Evolutionary conservation across 2,113 vertebrate genomes (phyloP), one percentile per base, ranked within the genome.

Genomic region (Chloropsis cyanopogon): DNA sequence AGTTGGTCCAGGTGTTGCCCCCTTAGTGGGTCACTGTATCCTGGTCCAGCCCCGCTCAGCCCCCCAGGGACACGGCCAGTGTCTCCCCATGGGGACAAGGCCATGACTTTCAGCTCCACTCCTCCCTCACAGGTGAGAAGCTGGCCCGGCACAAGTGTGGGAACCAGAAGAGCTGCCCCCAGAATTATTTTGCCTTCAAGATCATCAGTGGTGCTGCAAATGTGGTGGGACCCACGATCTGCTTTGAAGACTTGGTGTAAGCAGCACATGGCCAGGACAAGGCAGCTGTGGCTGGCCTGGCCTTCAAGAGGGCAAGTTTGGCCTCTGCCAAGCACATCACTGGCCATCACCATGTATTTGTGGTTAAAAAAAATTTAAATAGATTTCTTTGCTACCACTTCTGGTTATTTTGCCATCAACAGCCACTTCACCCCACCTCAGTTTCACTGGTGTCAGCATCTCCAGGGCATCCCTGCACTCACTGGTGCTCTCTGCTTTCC

Each of bases 151-250:
- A 56, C 82, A 98, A 98, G 70, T 99, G 99, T 15, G 69, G 86
- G 44, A 97, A 98, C 66, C 85, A 88, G 56, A 97, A 70, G 91
- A 60, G 52, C 37, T 99, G 99, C 49, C 95, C 97, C 0, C 4
- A 26, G 3, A 57, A 98, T 42, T 80, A 96, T 68, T 99, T 98
- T 53, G 93, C 98, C 4, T 98, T 99, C 66, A 97, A 82, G 72
- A 94, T 99, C 76, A 52, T 26, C 69, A 99, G 99, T 2, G 98
- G 99, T 1, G 98, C 98, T 0, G 98, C 98, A 53, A 97, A 98
- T 2, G 95, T 99, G 28, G 97, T 99, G 19, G 98, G 98, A n/a
- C 98, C 99, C 53, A 97, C 91, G 22, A 98, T 99, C 82, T 99
- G 99, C 95, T 98, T 99, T 14, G 87, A 99, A 3, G 97, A 97